Conservation (phyloP, 2,113 vertebrate species). For the Genyomyrus donnyi region DNA sequence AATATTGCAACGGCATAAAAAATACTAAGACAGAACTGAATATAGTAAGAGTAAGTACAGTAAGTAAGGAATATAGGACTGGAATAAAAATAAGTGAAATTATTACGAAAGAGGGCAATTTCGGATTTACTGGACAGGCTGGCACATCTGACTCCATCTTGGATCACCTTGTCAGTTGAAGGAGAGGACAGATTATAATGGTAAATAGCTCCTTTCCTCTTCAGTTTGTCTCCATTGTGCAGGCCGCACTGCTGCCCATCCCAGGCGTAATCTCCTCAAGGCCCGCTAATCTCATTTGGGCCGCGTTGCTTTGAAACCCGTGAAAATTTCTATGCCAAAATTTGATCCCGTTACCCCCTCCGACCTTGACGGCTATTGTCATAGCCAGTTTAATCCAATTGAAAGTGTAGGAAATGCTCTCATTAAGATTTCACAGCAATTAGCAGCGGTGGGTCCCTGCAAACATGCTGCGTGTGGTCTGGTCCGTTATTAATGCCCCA, state of each 20-base stretch:
- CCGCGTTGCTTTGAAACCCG: neutral
- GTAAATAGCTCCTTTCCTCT: neutral
- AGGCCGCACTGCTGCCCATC: neutral
- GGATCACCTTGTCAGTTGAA: neutral
- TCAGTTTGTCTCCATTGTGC: neutral
- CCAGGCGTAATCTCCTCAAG: neutral
- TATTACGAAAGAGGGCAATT: neutral
- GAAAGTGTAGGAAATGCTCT: neutral
- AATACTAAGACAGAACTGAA: neutral
- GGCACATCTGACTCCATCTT: neutral
- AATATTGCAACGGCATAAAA: neutral
- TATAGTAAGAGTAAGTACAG: neutral
- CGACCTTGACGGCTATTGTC: constrained; percentile 9
- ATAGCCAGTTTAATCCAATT: constrained; percentile 13
- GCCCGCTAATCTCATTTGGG: neutral
- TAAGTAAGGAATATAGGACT: neutral
- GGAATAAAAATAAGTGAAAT: neutral
- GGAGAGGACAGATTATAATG: neutral
- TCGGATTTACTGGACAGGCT: neutral
- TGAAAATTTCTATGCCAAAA: constrained; percentile 5
- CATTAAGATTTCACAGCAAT: neutral
- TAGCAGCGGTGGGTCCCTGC: neutral
- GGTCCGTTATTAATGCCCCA: neutral
- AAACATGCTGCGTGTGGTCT: neutral
- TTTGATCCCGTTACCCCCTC: neutral